phyloP scores from a whole-genome alignment of 1,140 invertebrate species.

The Drosophila novamexicana region DNA sequence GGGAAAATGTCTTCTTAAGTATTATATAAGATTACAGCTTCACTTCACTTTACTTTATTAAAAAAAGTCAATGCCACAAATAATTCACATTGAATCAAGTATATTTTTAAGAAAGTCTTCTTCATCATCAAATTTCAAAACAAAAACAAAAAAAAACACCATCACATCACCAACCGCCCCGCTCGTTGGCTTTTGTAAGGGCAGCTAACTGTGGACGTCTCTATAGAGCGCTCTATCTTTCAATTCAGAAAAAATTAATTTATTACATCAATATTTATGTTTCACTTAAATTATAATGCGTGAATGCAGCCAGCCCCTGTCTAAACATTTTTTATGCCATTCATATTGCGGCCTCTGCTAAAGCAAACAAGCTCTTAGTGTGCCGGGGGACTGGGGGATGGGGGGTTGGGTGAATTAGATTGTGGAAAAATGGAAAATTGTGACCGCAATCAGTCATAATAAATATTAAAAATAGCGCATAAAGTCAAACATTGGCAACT shows the following conservation, averaged over 20 bases:
- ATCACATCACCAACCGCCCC: not conserved
- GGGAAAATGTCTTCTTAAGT: too few relatives aligned
- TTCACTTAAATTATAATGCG: slow-evolving; percentile 83
- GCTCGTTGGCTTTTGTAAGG: not conserved
- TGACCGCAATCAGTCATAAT: slow-evolving; percentile 78
- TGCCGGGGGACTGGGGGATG: not conserved
- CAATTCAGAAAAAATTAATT: slow-evolving; percentile 79
- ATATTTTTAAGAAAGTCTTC: too few relatives aligned
- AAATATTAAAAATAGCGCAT: slow-evolving; percentile 82
- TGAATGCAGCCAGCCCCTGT: slow-evolving; percentile 74
- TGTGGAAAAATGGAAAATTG: slow-evolving; percentile 37
- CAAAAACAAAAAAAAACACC: not conserved
- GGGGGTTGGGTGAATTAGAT: not conserved
- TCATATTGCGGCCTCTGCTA: slow-evolving; percentile 42
- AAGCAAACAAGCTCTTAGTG: slow-evolving; percentile 55
- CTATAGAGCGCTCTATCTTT: slow-evolving; percentile 47
- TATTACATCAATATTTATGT: slow-evolving; percentile 83
- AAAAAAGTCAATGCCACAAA: too few relatives aligned
- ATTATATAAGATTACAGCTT: too few relatives aligned
- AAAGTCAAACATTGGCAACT: slow-evolving; percentile 73
- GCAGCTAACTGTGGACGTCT: not conserved
- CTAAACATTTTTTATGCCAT: slow-evolving; percentile 60
- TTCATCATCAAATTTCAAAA: not conserved
- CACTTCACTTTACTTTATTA: too few relatives aligned
- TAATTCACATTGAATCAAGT: too few relatives aligned